Base-by-base conservation (phyloP, 2,797 vertebrate genomes). In the Synaphobranchus kaupii region DNA sequence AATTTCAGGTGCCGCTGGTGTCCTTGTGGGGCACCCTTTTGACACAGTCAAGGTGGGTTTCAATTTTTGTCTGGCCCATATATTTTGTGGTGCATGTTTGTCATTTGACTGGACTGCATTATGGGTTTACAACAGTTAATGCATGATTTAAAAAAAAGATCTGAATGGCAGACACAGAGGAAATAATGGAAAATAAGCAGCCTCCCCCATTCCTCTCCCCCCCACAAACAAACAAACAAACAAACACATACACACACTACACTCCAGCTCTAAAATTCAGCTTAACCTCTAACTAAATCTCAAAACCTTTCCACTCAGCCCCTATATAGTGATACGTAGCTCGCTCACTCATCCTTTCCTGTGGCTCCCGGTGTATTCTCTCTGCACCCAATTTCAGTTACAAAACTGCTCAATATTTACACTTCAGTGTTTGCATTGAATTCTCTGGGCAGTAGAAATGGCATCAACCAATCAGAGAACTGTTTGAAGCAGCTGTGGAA, bases 11-110 rank as follows among this genome's bases (percentile, higher is more conserved):
- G 98, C 97, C 91, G 98, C 97, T 0, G 99, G 99, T 68, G 99
- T 99, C 90, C 94, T 99, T 86, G 98, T 99, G 66, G 99, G 99
- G 93, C 99, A 99, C 92, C 99, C 99, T 0, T 99, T 99, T 91
- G 99, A 99, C 94, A 99, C 98, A 0, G 98, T 99, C 71, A 99
- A 99, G 97, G 98, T 99, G 94, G 92, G 96, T 93, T 71, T 87
- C 56, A 9, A 50, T 73, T 1, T 87, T 8, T 44, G 17, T 39
- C 13, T 39, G 12, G 13, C 0, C 17, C 15, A 3, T 8, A 5
- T 44, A 78, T 39, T 13, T 13, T 78, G 39, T 78, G 73, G 73
- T 44, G 39, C 73, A 78, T 22, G 47, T 56, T 4, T n/a, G 47
- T 50, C 8, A 25, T 81, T 48, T 50, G 58, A 68, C 63, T 68